A percentile compares a stretch with the other conserved stretches of the same genome.
Evolutionary conservation across 2,113 vertebrate genomes (phyloP).

Genomic region (Donacobius atricapilla): DNA sequence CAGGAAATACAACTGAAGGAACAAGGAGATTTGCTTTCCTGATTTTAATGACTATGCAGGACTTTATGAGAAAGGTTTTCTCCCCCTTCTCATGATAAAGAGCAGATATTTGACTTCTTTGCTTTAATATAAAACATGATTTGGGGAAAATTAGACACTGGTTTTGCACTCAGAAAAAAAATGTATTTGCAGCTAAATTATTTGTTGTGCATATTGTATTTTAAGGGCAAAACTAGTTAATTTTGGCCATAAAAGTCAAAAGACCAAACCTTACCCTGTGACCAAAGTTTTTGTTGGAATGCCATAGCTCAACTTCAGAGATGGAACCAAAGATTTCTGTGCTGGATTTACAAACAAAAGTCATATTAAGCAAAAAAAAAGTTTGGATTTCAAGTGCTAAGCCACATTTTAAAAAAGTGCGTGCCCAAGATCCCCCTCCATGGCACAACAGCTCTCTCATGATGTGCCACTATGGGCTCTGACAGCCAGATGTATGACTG

Average conservation of each 20-base stretch:
- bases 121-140: not conserved
- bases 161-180: not conserved
- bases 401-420: not conserved
- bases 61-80: not conserved
- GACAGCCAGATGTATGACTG: not conserved
- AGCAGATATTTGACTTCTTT: slow-evolving; percentile 20
- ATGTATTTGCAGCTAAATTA: not conserved
- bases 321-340: not conserved
- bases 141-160: slow-evolving; percentile 17
- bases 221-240: not conserved
- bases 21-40: slow-evolving; percentile 5
- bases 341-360: not conserved
- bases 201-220: not conserved
- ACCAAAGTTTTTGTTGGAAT: not conserved
- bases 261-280: not conserved
- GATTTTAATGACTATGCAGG: slow-evolving; percentile 6
- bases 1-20: slow-evolving; percentile 60
- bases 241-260: not conserved
- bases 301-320: not conserved
- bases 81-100: not conserved
- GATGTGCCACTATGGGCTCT: not conserved
- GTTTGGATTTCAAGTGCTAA: not conserved
- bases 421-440: not conserved
- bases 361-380: not conserved
- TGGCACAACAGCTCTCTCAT: not conserved